Percentiles rank a stretch among this genome's conserved stretches.
phyloP scores from a whole-genome alignment of 2,797 vertebrate genomes.

The Mormyrus hasselquistii region DNA sequence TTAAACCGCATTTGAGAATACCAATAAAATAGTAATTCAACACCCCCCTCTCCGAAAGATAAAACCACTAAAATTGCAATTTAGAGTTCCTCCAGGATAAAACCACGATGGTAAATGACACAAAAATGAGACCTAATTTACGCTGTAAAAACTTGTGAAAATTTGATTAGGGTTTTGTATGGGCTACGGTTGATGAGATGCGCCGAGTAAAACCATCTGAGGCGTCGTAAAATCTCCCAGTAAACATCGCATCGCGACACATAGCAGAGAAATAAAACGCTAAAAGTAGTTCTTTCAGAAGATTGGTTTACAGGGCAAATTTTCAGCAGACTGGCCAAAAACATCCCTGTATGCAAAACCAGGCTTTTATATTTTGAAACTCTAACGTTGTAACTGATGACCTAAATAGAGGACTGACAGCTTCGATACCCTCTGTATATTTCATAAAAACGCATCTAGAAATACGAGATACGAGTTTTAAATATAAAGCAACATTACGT shows the following conservation, averaged over 20 bases:
- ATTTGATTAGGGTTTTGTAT: not conserved
- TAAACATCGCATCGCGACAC: not conserved
- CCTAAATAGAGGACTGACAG: not conserved
- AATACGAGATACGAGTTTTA: not conserved
- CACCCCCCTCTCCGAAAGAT: not conserved
- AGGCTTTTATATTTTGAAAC: not conserved
- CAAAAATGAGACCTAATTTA: not conserved
- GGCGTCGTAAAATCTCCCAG: not conserved
- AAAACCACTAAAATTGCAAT: slow-evolving; percentile 10
- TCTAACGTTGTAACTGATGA: not conserved
- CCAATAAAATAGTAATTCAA: not conserved
- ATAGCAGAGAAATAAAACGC: not conserved
- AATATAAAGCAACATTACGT: not conserved
- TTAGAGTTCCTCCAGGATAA: not conserved
- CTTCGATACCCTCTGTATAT: not conserved
- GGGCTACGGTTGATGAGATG: not conserved
- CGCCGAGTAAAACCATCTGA: not conserved
- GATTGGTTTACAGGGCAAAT: not conserved
- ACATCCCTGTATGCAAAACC: not conserved
- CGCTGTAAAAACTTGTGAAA: slow-evolving; percentile 2
- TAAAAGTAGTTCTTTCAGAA: not conserved
- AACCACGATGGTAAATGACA: not conserved
- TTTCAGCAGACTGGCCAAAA: not conserved
- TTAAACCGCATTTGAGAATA: slow-evolving; percentile 5
- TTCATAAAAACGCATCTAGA: not conserved